Evolutionary conservation across 2,888 invertebrate genomes (phyloP).

Genomic region (Rhingia campestris): DNA sequence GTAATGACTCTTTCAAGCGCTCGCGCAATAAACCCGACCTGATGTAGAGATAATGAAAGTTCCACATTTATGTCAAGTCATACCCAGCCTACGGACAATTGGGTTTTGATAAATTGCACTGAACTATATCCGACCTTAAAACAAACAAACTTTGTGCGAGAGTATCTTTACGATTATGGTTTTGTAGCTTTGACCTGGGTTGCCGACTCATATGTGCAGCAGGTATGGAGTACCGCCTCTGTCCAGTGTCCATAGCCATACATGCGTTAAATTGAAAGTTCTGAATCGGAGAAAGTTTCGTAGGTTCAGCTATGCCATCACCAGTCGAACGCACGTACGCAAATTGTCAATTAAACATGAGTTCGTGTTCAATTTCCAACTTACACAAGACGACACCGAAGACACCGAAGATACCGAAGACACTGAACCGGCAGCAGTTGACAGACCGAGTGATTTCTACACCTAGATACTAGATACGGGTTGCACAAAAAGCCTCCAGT

Average conservation of each 20-base stretch:
- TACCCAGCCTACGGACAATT: conserved; percentile 1
- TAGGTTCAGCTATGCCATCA: conserved; percentile 7
- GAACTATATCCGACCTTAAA: conserved; percentile 20
- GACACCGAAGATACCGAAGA: neutral
- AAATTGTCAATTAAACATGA: conserved; percentile 42
- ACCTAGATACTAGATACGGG: conserved; percentile 27
- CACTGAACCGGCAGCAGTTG: conserved; percentile 1
- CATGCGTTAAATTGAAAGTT: conserved; percentile 50
- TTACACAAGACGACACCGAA: conserved; percentile 1
- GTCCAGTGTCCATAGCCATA: conserved; percentile 7
- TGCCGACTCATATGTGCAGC: conserved; percentile 5
- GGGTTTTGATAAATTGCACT: conserved; percentile 12
- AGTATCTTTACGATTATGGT: conserved; percentile 4
- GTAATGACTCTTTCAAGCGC: neutral
- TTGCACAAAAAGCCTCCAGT: neutral
- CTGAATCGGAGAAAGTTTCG: conserved; percentile 53
- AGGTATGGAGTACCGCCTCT: conserved; percentile 3
- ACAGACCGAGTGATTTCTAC: conserved; percentile 26
- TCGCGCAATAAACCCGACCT: conserved; percentile 9
- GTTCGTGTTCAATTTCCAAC: conserved; percentile 33
- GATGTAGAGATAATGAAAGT: conserved; percentile 20
- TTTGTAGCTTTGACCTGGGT: conserved; percentile 36
- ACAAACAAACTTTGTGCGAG: conserved; percentile 7
- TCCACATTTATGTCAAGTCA: conserved; percentile 17
- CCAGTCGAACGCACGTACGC: conserved; percentile 29